A percentile compares a stretch with the other conserved stretches of the same genome.
These are phyloP conservation scores for Rhinoderma darwinii DNA, from an alignment of 2,113 vertebrate species.

Conservation along the genomic window DNA sequence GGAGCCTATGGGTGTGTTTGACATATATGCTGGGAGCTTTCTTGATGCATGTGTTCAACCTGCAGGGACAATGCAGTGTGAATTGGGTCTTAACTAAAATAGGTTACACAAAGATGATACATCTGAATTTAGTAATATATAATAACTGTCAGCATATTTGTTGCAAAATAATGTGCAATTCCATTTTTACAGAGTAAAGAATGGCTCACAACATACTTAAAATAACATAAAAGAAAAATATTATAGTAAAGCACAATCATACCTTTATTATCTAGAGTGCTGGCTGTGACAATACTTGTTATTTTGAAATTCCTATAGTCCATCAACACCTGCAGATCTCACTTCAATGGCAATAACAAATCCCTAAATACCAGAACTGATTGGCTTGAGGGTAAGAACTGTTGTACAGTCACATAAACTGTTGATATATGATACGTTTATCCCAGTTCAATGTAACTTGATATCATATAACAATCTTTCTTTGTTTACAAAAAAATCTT, in stretches of 20 bases:
- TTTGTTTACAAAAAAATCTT: background rate
- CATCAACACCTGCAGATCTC: conserved; percentile 29
- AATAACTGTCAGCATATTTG: background rate
- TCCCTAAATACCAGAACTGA: conserved; percentile 13
- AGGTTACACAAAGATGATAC: background rate
- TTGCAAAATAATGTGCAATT: background rate
- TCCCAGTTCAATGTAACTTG: conserved; percentile 3
- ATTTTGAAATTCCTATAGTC: conserved; percentile 14
- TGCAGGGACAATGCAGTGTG: too few species aligned
- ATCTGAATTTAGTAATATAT: background rate
- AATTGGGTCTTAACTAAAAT: background rate
- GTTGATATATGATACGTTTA: conserved; percentile 11
- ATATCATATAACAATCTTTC: background rate
- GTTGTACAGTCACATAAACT: conserved; percentile 15
- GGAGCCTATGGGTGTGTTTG: too few species aligned
- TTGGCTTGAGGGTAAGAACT: conserved; percentile 29
- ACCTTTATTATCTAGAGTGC: background rate
- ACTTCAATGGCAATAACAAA: conserved; percentile 26
- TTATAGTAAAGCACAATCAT: background rate
- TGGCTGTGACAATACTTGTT: conserved; percentile 21
- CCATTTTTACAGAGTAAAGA: background rate
- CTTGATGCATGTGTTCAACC: too few species aligned
- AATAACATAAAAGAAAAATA: background rate
- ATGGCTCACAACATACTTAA: background rate
- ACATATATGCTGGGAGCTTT: too few species aligned